Conservation (phyloP, 2,888 invertebrate species). For the Pachymerium ferrugineum region DNA sequence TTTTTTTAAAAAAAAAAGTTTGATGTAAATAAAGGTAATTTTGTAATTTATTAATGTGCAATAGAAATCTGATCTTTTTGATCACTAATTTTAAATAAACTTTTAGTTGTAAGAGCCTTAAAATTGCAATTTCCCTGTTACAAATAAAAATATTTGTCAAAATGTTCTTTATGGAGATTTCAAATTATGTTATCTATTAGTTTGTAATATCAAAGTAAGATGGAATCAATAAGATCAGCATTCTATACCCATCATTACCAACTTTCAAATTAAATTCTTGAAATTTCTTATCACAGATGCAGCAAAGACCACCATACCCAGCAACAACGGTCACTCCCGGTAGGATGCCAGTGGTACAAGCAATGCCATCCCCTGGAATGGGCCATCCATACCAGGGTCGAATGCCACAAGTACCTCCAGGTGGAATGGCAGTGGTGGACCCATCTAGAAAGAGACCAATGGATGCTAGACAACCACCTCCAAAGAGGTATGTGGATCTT, state of each 20-base stretch:
- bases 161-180: too few relatives aligned
- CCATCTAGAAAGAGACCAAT: constrained; percentile 34
- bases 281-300: not conserved
- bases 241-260: not conserved
- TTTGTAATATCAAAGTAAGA: too few relatives aligned
- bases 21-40: too few relatives aligned
- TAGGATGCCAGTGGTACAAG: constrained; percentile 28
- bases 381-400: constrained; percentile 34
- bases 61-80: not conserved
- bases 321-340: constrained; percentile 29
- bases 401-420: constrained; percentile 31
- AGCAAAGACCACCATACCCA: constrained; percentile 14
- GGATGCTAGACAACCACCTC: constrained; percentile 21
- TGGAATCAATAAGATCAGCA: too few relatives aligned
- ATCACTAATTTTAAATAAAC: not conserved
- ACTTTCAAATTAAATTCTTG: not conserved
- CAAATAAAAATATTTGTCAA: too few relatives aligned
- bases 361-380: constrained; percentile 17
- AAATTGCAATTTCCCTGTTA: too few relatives aligned
- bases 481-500: constrained; percentile 31
- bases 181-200: too few relatives aligned
- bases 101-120: too few relatives aligned
- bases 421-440: constrained; percentile 5
- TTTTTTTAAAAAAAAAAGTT: too few relatives aligned
- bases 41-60: too few relatives aligned